phyloP scores from a whole-genome alignment of 2,797 vertebrate genomes.

The Sebastes nivosus region DNA sequence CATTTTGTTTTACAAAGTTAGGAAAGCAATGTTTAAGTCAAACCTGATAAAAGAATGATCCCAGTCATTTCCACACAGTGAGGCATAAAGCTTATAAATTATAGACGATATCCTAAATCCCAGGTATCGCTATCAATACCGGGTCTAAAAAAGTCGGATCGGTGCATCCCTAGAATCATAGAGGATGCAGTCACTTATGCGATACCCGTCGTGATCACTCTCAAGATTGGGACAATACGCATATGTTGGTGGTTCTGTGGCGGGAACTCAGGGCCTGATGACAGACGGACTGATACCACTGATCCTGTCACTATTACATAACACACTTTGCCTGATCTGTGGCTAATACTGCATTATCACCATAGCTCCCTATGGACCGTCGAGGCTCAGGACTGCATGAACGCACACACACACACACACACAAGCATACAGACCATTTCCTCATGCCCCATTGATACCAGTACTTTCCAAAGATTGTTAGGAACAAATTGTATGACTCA shows the following conservation, averaged over 20 bases:
- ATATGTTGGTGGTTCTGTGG: neutral
- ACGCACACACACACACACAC: neutral
- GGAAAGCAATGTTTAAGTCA: too few relatives aligned
- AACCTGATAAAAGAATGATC: too few relatives aligned
- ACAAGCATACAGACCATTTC: neutral
- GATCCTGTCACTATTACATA: constrained; percentile 9
- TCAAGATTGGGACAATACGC: too few relatives aligned
- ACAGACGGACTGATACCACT: constrained; percentile 16
- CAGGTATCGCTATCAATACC: too few relatives aligned
- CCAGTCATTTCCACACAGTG: too few relatives aligned
- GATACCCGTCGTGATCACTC: too few relatives aligned
- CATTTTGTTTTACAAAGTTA: too few relatives aligned
- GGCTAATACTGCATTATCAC: constrained; percentile 30
- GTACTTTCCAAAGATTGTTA: constrained; percentile 23
- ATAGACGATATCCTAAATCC: too few relatives aligned
- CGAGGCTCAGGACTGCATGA: neutral
- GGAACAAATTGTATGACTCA: constrained; percentile 15
- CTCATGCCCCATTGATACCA: neutral
- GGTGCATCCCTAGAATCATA: too few relatives aligned
- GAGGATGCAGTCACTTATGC: too few relatives aligned
- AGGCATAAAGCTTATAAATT: too few relatives aligned
- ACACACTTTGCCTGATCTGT: constrained; percentile 21
- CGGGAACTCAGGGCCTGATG: neutral
- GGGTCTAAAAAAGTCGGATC: too few relatives aligned
- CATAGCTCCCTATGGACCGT: constrained; percentile 22